Evolutionary conservation across 2,113 vertebrate species (phyloP).

Genomic region (Steatornis caripensis): DNA sequence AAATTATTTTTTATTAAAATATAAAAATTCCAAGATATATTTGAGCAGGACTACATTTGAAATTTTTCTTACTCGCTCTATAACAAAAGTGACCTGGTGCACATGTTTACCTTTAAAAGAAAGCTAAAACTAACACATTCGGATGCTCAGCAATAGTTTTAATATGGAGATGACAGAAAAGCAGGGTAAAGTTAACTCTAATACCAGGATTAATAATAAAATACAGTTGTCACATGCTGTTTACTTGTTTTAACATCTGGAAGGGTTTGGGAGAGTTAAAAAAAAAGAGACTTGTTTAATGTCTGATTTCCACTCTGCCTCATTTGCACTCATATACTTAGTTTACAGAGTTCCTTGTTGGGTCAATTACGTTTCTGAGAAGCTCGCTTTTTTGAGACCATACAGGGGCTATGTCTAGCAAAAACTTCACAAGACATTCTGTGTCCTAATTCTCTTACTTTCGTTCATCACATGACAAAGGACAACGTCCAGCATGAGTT

Average conservation of each 20-base stretch:
- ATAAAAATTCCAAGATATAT: constrained; percentile 36
- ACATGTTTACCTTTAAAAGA: constrained; percentile 28
- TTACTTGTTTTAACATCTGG: constrained; percentile 69
- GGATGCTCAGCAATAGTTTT: not conserved
- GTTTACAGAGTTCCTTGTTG: not conserved
- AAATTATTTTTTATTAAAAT: constrained; percentile 51
- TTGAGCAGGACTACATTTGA: constrained; percentile 11
- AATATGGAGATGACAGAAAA: constrained; percentile 27
- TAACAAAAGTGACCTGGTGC: constrained; percentile 23
- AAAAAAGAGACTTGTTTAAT: constrained; percentile 15
- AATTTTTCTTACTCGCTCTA: constrained; percentile 29
- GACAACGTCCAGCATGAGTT: not conserved
- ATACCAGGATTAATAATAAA: constrained; percentile 53
- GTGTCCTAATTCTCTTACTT: not conserved
- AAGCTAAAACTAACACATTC: constrained; percentile 59
- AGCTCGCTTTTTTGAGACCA: not conserved
- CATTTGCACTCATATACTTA: constrained; percentile 44
- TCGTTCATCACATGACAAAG: not conserved
- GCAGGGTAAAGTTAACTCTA: constrained; percentile 35
- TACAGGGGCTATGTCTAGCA: not conserved
- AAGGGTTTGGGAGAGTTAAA: constrained; percentile 52
- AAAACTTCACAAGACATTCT: not conserved
- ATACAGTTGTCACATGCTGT: constrained; percentile 1
- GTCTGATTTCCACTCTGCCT: constrained; percentile 31
- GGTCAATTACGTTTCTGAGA: not conserved